Evolutionary conservation across 1,140 invertebrate species (phyloP), one percentile per base, ranked within the genome.

Genomic region (Polyergus mexicanus): DNA sequence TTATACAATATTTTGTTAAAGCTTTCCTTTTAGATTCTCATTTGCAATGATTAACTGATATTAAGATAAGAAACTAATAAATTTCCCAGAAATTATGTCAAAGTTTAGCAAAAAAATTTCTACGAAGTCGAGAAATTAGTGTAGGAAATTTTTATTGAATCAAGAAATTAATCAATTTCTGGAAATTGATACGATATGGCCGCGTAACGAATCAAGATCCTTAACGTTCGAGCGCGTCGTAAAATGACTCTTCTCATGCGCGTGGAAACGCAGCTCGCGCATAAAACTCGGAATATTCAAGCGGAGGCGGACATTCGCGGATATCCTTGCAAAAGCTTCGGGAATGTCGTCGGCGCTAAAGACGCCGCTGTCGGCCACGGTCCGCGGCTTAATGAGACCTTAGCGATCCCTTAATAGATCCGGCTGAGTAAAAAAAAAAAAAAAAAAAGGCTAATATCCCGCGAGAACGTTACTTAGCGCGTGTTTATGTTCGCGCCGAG

Each of bases 341-440:
- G 38, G 65, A 77, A 88, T 80, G 68, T 63, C 71, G 86, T 83
- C 68, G 44, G 58, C 35, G 60, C 51, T 68, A 65, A 54, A 56
- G 65, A 44, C 47, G 38, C 19, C 56, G 58, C 41, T 38, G 38
- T 58, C 54, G 74, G 44, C 38, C 19, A 3, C 28, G 22, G 22
- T 25, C 7, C 56, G 71, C 22, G 32, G 28, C 22, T 77, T 65
- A 84, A 87, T 60, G 71, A 88, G 80, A 65, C 44, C 65, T 65
- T 60, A 71, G 35, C 66, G 51, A 72, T 62, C 56, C 56, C 47
- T 76, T 77, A 84, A 83, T 83, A 32, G 38, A 19, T 28, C 78
- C 62, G 68, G 25, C 25, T n/a, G 38, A 1, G 41, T 22, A 47
- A 83, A 81, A 77, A 68, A 77, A 69, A 78, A 47, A 83, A 81